Evolutionary conservation across 2,888 invertebrate species (phyloP).

Genomic region (Cistogaster globosa): DNA sequence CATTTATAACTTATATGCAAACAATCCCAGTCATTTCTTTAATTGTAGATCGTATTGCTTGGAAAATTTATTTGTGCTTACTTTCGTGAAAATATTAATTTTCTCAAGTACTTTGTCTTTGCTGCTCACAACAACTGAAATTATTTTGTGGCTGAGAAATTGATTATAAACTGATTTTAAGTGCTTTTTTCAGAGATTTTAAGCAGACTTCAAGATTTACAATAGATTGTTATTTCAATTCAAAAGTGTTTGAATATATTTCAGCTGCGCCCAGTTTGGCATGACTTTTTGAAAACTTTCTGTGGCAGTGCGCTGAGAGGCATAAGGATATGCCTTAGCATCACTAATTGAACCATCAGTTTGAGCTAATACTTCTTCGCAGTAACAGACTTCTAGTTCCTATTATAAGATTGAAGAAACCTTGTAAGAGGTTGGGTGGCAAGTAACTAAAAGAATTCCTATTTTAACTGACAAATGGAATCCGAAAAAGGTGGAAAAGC

Average conservation of each 20-base stretch:
- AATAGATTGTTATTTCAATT: neutral
- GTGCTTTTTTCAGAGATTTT: constrained; percentile 29
- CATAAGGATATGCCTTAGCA: too few relatives aligned
- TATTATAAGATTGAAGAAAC: too few relatives aligned
- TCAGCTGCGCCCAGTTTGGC: neutral
- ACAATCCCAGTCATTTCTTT: constrained; percentile 50
- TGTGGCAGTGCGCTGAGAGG: too few relatives aligned
- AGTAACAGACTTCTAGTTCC: too few relatives aligned
- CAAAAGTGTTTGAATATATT: neutral
- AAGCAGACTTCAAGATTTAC: neutral
- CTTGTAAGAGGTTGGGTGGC: too few relatives aligned
- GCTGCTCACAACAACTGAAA: constrained; percentile 23
- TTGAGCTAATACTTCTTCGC: too few relatives aligned
- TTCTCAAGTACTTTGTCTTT: constrained; percentile 66
- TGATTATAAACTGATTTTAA: constrained; percentile 46
- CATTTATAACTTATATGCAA: constrained; percentile 40
- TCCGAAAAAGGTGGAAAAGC: too few relatives aligned
- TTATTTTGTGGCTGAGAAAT: constrained; percentile 32
- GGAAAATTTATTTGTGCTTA: constrained; percentile 65
- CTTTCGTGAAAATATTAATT: constrained; percentile 67
- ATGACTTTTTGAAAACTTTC: too few relatives aligned
- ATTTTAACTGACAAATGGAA: too few relatives aligned
- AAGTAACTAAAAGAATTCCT: too few relatives aligned
- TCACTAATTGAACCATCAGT: too few relatives aligned
- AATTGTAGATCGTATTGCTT: constrained; percentile 65